Evolutionary conservation across 1,140 invertebrate genomes (phyloP), one percentile per base, ranked within the genome.

Genomic region (Anoplolepis gracilipes): DNA sequence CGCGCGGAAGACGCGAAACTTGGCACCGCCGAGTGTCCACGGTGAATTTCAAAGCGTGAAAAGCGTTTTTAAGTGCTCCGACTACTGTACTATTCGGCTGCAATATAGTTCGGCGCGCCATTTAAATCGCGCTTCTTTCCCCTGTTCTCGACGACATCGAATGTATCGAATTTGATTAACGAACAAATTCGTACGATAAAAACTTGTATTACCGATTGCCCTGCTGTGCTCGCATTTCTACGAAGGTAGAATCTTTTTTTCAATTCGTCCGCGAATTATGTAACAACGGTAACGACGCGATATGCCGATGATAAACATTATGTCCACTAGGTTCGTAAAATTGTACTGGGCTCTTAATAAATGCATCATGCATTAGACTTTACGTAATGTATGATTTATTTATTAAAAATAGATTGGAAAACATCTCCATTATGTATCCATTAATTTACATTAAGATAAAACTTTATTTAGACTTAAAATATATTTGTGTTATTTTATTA

Each of bases 101-200:
- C 19, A 19, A 49, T 16, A 79, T 79, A 65, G 13, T 85, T 85
- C 73, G 90, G 90, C 90, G 90, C 90, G 90, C 67, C 22, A 90
- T 91, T 91, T 84, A 89, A 91, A 91, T 85, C 42, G 30, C 30
- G 25, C 64, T 87, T 30, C 42, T 46, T 30, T n/a, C 3, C 1
- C 11, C 28, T 33, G 7, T 69, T 28, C 25, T 70, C 65, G 62
- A 8, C 77, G 25, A 70, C 10, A 4, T 46, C 1, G 30, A 13
- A 2, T 36, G 33, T 6, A 36, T 36, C 73, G 57, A 13, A 8
- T 36, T 22, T 76, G 25, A 36, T 16, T 30, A 46, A 53, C 22
- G 7, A 8, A 13, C 30, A 0, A 59, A 39, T 59, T 64, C 1
- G 28, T 19, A n/a, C 53, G 6, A 67, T 10, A 5, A 22, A 46